Conservation (phyloP, 2,888 invertebrate genomes). For the Macrophya annulata region DNA sequence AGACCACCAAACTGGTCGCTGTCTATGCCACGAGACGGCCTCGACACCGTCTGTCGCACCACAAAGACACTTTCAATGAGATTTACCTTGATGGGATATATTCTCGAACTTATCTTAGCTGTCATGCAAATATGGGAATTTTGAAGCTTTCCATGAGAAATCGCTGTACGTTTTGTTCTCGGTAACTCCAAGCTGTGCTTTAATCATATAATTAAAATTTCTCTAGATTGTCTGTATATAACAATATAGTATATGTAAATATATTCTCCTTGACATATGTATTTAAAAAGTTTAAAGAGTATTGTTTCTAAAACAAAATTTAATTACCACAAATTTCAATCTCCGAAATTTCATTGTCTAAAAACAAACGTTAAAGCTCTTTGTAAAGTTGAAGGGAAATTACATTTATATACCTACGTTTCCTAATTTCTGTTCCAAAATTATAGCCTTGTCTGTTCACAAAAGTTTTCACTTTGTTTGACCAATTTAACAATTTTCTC, state of each 20-base stretch:
- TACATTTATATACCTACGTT: not conserved
- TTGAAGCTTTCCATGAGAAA: not conserved
- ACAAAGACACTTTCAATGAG: slow-evolving; percentile 31
- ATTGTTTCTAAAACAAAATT: not conserved
- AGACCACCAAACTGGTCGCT: not conserved
- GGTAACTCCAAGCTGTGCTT: not conserved
- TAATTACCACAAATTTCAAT: not conserved
- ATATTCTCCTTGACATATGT: not conserved
- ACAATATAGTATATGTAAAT: not conserved
- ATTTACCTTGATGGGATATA: slow-evolving; percentile 25
- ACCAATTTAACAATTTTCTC: not conserved
- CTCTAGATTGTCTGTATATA: not conserved
- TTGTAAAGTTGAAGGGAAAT: not conserved
- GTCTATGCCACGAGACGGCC: not conserved
- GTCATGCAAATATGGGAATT: slow-evolving; percentile 45
- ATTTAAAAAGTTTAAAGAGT: not conserved
- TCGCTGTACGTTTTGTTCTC: not conserved
- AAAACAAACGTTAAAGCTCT: not conserved
- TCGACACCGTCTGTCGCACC: slow-evolving; percentile 25
- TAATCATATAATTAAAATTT: not conserved
- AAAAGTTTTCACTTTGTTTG: slow-evolving; percentile 3
- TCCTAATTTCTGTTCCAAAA: not conserved
- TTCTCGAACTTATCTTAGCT: slow-evolving; percentile 15
- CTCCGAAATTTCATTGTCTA: not conserved
- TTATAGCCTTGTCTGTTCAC: not conserved